Conservation (phyloP, 2,797 vertebrate species). For the Siniperca scherzeri region DNA sequence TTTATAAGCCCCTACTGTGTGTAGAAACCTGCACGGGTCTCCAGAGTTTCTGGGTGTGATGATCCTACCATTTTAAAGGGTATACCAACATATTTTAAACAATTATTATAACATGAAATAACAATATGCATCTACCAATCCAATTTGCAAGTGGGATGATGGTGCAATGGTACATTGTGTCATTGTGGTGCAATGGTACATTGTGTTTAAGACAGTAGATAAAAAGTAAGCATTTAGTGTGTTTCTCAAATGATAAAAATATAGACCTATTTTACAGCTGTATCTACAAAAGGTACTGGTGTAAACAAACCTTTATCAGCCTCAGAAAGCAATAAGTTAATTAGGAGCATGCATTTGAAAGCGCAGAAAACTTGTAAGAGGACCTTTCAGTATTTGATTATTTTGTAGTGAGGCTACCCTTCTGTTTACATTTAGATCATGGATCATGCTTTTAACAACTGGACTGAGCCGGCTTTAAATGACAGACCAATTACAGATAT, state of each 20-base stretch:
- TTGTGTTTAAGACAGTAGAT: not conserved
- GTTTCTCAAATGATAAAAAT: not conserved
- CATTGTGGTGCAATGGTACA: not conserved
- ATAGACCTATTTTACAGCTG: not conserved
- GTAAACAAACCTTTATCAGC: not conserved
- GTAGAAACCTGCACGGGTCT: not conserved
- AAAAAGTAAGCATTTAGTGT: not conserved
- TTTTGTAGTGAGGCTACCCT: not conserved
- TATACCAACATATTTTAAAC: not conserved
- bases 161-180: not conserved
- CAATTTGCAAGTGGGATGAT: not conserved
- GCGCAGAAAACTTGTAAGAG: not conserved
- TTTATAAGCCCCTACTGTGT: not conserved
- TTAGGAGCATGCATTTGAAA: not conserved
- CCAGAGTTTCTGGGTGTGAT: not conserved
- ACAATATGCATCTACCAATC: not conserved
- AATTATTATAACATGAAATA: too few species aligned
- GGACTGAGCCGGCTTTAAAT: not conserved
- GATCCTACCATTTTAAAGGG: not conserved
- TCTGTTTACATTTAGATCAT: not conserved
- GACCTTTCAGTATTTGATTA: not conserved
- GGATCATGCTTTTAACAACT: not conserved
- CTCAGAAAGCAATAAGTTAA: not conserved
- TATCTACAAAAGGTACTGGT: too few species aligned
- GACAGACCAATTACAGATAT: not conserved